Conservation (phyloP, 1,140 invertebrate species). For the Eriosoma lanigerum region DNA sequence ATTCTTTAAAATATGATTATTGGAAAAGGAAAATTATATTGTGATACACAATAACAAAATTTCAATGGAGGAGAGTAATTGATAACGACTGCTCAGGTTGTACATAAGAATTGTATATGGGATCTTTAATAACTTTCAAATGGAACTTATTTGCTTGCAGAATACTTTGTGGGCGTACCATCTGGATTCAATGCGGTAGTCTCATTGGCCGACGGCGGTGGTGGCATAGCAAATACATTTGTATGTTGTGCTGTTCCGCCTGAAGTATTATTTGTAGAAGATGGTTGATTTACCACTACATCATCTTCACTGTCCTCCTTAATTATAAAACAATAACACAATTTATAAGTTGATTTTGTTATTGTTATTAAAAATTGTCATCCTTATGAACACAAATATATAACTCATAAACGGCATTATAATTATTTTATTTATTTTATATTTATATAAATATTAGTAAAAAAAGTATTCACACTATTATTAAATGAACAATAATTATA, state of each 20-base stretch:
- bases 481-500: no score
- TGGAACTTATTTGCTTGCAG: slow-evolving; percentile 22
- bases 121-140: background rate
- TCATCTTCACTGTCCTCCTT: slow-evolving; percentile 45
- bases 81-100: background rate
- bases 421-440: no score
- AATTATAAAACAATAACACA: background rate
- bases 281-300: slow-evolving; percentile 45
- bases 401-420: no score
- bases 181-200: slow-evolving; percentile 47
- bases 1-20: background rate
- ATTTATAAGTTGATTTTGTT: background rate
- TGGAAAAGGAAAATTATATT: slow-evolving; percentile 10
- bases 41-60: background rate
- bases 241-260: background rate
- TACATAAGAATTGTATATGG: background rate
- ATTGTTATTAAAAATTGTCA: no score
- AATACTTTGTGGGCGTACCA: slow-evolving; percentile 46
- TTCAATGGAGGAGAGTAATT: background rate
- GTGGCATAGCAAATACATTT: slow-evolving; percentile 30
- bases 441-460: no score
- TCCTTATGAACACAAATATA: no score
- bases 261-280: slow-evolving; percentile 30
- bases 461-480: no score
- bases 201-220: slow-evolving; percentile 29